phyloP scores from a whole-genome alignment of 2,888 invertebrate genomes.

The Malachius bipustulatus region DNA sequence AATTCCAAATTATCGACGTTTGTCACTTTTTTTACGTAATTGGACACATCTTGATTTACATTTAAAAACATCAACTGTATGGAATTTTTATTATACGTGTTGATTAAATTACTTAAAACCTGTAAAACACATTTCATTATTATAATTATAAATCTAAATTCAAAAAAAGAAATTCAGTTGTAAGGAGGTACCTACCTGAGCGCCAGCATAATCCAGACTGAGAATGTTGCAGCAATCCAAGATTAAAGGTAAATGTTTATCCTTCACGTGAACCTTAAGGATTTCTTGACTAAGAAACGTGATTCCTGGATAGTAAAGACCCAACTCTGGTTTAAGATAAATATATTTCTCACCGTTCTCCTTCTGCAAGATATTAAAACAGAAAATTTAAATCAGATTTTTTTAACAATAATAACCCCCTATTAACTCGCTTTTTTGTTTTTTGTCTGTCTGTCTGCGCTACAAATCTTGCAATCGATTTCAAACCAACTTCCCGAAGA shows the following conservation, averaged over 20 bases:
- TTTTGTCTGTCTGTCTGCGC: too few relatives aligned
- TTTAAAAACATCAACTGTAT: background rate
- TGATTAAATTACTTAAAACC: background rate
- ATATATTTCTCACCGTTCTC: slow-evolving; percentile 41
- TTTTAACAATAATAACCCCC: too few relatives aligned
- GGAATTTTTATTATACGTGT: background rate
- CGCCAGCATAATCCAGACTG: slow-evolving; percentile 55
- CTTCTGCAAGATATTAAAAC: too few relatives aligned
- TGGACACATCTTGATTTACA: background rate
- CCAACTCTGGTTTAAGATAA: slow-evolving; percentile 49
- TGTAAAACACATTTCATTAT: too few relatives aligned
- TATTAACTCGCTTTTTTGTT: too few relatives aligned
- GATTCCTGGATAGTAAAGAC: slow-evolving; percentile 59
- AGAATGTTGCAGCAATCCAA: slow-evolving; percentile 54
- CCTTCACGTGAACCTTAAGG: slow-evolving; percentile 35
- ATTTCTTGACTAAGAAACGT: slow-evolving; percentile 50
- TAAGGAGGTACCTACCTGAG: slow-evolving; percentile 38
- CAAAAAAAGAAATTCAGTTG: background rate
- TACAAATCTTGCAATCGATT: too few relatives aligned
- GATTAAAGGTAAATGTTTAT: slow-evolving; percentile 41
- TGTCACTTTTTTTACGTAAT: background rate
- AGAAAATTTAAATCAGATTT: too few relatives aligned
- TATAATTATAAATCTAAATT: background rate
- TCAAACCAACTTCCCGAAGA: too few relatives aligned
- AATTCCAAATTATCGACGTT: background rate